Base-by-base conservation (phyloP, 1,140 invertebrate species). In the Solenopsis invicta region DNA sequence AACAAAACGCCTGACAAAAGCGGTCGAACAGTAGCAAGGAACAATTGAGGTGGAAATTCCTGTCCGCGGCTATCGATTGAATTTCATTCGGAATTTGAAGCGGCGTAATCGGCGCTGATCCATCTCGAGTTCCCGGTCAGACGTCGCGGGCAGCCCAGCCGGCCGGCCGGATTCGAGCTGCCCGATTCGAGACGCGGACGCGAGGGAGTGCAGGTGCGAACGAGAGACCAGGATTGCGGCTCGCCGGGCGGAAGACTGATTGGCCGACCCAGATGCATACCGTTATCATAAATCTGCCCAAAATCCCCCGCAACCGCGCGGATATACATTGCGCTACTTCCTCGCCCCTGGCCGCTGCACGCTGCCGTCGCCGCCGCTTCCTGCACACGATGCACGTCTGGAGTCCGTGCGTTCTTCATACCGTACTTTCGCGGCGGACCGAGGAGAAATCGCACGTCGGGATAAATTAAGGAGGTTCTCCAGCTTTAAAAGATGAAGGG, bases 271-370 rank as follows among this genome's bases (percentile, higher is more conserved):
- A 85, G 71, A 85, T 87, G 71, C 86, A 87, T 87, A 72, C 80
- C 64, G 61, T 87, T 87, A 87, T 71, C 86, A 87, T 87, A 87
- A 87, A 87, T 87, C 75, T 86, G 76, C 64, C 18, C 48, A 41
- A 81, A 80, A 81, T 61, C 76, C 67, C 41, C 41, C 59, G 84
- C 34, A 69, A 80, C 64, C 62, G 76, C 75, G 61, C 66, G 54
- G 82, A 67, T 76, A 61, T 85, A 76, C 56, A 85, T 76, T 76
- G 29, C 71, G 18, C 13, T 21, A 16, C 34, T 59, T 59, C 29
- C 50, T 69, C 41, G 66, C 1, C 10, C 29, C 71, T 13, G 6
- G 13, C 16, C 45, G 62, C 62, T n/a, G 37, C 37, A 41, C 21
- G 10, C 5, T 2, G 9, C 13, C 29, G 29, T 2, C 29, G 2